phyloP scores from a whole-genome alignment of 2,888 invertebrate genomes.

The Cephalotes varians region DNA sequence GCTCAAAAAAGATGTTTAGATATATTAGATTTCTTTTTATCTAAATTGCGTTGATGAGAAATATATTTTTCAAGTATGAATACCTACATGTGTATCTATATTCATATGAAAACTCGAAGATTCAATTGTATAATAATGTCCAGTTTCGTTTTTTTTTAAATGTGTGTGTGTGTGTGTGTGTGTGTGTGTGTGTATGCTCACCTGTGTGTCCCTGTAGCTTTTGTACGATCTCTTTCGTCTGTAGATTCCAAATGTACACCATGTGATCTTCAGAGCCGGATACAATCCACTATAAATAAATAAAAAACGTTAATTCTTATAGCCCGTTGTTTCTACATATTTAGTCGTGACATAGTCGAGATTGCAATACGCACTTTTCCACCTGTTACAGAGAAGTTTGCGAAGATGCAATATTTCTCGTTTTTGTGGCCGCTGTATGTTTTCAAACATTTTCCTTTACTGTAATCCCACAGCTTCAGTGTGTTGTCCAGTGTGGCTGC shows the following conservation, averaged over 20 bases:
- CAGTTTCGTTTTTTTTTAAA: background rate
- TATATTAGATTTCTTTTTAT: background rate
- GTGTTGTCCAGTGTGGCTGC: constrained; percentile 99
- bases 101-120: background rate
- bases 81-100: background rate
- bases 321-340: background rate
- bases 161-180: too few species aligned
- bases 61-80: background rate
- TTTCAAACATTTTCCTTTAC: constrained; percentile 99
- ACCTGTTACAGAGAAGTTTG: constrained; percentile 99
- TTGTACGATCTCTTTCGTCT: constrained; percentile 99
- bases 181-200: constrained; percentile 84
- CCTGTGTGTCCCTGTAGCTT: constrained; percentile 98
- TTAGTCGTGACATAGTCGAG: background rate
- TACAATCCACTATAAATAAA: constrained; percentile 96
- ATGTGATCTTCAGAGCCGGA: constrained; percentile 99
- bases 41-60: background rate
- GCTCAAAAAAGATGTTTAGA: background rate
- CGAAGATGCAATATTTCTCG: constrained; percentile 99
- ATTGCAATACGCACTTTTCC: constrained; percentile 92
- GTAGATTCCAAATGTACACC: constrained; percentile 99
- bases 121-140: background rate
- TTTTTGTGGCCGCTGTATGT: constrained; percentile 99
- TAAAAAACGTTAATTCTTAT: background rate
- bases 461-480: constrained; percentile 99